phyloP scores from a whole-genome alignment of 2,888 invertebrate genomes.

The Ephialtes manifestator region DNA sequence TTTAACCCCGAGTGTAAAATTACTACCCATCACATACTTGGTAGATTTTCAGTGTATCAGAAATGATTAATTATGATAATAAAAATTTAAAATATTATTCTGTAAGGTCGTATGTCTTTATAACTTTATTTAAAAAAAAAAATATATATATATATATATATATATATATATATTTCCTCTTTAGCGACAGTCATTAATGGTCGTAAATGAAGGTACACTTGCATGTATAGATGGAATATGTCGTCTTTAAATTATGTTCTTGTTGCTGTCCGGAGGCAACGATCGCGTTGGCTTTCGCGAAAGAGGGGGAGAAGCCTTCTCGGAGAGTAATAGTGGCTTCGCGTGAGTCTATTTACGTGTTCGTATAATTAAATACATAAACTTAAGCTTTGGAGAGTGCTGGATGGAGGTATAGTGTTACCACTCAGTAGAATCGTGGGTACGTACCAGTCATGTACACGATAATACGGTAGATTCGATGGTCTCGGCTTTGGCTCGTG shows the following conservation, averaged over 20 bases:
- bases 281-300: slow-evolving; percentile 1
- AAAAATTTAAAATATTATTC: not conserved
- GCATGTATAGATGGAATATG: slow-evolving; percentile 5
- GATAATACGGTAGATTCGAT: slow-evolving; percentile 56
- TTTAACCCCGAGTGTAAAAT: too few species aligned
- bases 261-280: slow-evolving; percentile 12
- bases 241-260: slow-evolving; percentile 28
- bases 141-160: too few species aligned
- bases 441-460: slow-evolving; percentile 13
- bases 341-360: slow-evolving; percentile 66
- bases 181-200: slow-evolving; percentile 2
- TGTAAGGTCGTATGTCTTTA: not conserved
- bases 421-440: slow-evolving; percentile 12
- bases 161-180: too few species aligned
- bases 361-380: slow-evolving; percentile 70
- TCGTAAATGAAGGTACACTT: not conserved
- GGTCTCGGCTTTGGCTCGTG: slow-evolving; percentile 37
- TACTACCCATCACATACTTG: too few species aligned
- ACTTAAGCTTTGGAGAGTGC: slow-evolving; percentile 56
- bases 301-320: not conserved
- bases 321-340: slow-evolving; percentile 63
- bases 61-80: not conserved
- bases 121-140: too few species aligned
- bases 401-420: slow-evolving; percentile 25
- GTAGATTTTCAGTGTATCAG: not conserved